Evolutionary conservation across 2,113 vertebrate species (phyloP).

Genomic region (Psettodes erumei): DNA sequence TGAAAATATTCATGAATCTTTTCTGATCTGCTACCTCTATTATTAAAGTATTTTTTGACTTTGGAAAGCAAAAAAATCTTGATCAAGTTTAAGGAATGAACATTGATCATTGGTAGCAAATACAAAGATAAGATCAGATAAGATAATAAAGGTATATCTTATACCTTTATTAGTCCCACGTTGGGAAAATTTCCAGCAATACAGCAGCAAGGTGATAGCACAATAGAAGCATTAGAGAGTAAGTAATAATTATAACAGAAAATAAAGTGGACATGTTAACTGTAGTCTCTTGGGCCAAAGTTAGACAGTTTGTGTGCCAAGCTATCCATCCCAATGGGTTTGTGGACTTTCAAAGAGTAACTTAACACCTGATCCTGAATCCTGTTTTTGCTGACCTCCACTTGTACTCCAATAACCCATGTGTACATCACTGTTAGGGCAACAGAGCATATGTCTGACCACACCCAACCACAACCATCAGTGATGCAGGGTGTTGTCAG

Average conservation of each 20-base stretch:
- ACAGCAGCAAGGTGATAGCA: too few relatives aligned
- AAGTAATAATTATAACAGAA: too few relatives aligned
- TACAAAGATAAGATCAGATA: too few relatives aligned
- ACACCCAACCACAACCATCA: background rate
- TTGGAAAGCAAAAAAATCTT: background rate
- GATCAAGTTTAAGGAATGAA: background rate
- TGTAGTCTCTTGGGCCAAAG: background rate
- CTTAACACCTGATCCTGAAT: background rate
- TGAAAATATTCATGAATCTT: background rate
- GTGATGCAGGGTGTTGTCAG: conserved; percentile 10
- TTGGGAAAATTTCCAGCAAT: too few relatives aligned
- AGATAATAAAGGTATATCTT: too few relatives aligned
- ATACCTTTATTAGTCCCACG: too few relatives aligned
- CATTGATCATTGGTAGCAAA: background rate
- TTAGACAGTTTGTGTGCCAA: background rate
- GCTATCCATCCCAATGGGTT: background rate
- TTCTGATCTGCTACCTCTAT: background rate
- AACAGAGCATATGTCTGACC: conserved; percentile 19
- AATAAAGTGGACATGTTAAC: too few relatives aligned
- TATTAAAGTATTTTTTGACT: background rate
- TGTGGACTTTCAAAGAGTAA: conserved; percentile 2
- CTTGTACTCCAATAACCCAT: background rate
- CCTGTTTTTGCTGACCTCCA: conserved; percentile 6
- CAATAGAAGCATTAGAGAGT: too few relatives aligned
- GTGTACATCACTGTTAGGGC: background rate